A percentile compares a stretch with the other conserved stretches of the same genome.
phyloP scores from a whole-genome alignment of 2,888 invertebrate species.

The Alviniconcha strummeri region DNA sequence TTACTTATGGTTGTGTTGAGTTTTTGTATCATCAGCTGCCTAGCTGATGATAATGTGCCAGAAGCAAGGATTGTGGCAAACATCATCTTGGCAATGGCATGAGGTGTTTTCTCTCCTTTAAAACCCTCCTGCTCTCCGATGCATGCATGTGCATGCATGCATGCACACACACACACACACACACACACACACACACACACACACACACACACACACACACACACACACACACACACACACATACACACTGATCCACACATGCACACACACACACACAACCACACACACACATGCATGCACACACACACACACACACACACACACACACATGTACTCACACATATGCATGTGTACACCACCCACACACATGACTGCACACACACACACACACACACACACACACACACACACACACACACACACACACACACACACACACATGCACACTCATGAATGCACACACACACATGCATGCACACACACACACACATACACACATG shows the following conservation, averaged over 20 bases:
- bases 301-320: slow-evolving; percentile 9
- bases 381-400: background rate
- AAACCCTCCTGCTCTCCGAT: no score
- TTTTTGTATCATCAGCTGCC: no score
- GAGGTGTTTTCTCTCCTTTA: no score
- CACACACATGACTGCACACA: background rate
- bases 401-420: background rate
- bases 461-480: background rate
- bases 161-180: no score
- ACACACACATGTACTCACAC: background rate
- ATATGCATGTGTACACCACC: background rate
- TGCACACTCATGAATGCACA: background rate
- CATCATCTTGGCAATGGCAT: no score
- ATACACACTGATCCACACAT: background rate
- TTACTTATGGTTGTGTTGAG: no score
- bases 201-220: background rate
- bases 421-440: background rate
- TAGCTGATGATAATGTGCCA: no score
- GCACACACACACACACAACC: background rate
- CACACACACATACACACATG: background rate
- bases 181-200: no score
- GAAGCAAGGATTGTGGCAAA: no score
- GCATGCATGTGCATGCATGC: no score
- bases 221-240: background rate
- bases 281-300: background rate